phyloP scores from a whole-genome alignment of 2,888 invertebrate genomes.

The Volucella inflata region DNA sequence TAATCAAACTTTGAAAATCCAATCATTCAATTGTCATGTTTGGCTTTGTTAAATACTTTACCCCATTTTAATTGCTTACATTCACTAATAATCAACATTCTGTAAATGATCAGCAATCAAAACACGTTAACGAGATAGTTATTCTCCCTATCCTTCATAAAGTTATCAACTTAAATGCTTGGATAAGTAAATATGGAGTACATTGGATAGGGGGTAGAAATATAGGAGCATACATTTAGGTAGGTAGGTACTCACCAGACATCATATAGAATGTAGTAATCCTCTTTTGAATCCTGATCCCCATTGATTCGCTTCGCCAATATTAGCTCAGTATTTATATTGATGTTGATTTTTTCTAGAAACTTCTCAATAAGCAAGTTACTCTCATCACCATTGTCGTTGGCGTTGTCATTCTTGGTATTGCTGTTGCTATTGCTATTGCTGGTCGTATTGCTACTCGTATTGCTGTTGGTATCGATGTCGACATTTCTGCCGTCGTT shows the following conservation, averaged over 20 bases:
- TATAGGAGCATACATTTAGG: slow-evolving; percentile 40
- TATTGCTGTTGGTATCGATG: slow-evolving; percentile 17
- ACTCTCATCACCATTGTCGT: slow-evolving; percentile 71
- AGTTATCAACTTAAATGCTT: slow-evolving; percentile 55
- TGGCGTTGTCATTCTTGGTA: slow-evolving; percentile 37
- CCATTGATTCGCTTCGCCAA: slow-evolving; percentile 80
- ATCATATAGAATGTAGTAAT: slow-evolving; percentile 81
- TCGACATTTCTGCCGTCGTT: slow-evolving; percentile 44
- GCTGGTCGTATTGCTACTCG: slow-evolving; percentile 26
- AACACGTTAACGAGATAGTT: slow-evolving; percentile 24
- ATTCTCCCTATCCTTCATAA: slow-evolving; percentile 25
- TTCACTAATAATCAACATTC: slow-evolving; percentile 6
- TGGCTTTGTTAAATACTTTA: slow-evolving; percentile 14
- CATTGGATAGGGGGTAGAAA: slow-evolving; percentile 41
- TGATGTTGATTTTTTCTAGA: slow-evolving; percentile 82
- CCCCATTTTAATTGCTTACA: neutral
- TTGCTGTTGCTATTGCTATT: slow-evolving; percentile 22
- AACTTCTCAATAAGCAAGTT: slow-evolving; percentile 82
- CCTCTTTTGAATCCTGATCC: slow-evolving; percentile 77
- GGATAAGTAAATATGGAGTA: slow-evolving; percentile 20
- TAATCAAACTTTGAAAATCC: slow-evolving; percentile 12
- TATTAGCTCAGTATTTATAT: slow-evolving; percentile 83
- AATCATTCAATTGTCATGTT: neutral
- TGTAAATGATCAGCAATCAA: slow-evolving; percentile 44
- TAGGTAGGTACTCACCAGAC: slow-evolving; percentile 82